phyloP scores from a whole-genome alignment of 92 coral and sea anemone genomes.

The Paramuricea clavata region DNA sequence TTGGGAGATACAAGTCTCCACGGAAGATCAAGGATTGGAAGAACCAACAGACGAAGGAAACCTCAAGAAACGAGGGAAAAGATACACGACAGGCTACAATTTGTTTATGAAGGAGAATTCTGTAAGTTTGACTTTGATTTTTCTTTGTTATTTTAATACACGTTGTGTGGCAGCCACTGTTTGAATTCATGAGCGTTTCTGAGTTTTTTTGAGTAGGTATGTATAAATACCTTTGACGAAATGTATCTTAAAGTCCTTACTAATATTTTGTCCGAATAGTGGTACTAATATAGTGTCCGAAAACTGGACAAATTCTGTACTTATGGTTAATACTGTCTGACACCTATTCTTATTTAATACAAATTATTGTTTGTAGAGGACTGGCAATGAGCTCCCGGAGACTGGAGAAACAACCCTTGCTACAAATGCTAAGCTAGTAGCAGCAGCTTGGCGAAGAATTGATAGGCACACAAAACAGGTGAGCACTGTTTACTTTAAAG shows the following conservation, averaged over 20 bases:
- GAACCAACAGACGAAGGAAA: too few species aligned
- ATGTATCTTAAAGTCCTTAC: too few species aligned
- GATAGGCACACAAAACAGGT: constrained; percentile 5
- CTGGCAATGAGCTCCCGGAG: constrained; percentile 5
- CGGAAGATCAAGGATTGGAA: too few species aligned
- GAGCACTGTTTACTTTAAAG: too few species aligned
- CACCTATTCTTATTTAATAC: background rate
- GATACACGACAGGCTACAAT: constrained; percentile 27
- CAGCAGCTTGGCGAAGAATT: constrained; percentile 23
- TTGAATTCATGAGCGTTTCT: background rate
- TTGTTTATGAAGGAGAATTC: constrained; percentile 23
- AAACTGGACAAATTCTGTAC: too few species aligned
- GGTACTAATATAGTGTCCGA: too few species aligned
- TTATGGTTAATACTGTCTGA: background rate
- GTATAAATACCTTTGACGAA: too few species aligned
- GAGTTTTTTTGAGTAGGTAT: background rate
- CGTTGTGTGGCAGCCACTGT: background rate
- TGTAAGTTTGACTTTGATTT: background rate
- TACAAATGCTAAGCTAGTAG: constrained; percentile 21
- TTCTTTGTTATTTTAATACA: background rate
- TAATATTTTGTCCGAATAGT: too few species aligned
- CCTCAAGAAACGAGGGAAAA: too few species aligned
- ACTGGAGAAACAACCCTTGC: constrained; percentile 26
- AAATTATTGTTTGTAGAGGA: background rate
- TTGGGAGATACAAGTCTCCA: too few species aligned